phyloP scores from a whole-genome alignment of 2,113 vertebrate species.

The Ifrita kowaldi region DNA sequence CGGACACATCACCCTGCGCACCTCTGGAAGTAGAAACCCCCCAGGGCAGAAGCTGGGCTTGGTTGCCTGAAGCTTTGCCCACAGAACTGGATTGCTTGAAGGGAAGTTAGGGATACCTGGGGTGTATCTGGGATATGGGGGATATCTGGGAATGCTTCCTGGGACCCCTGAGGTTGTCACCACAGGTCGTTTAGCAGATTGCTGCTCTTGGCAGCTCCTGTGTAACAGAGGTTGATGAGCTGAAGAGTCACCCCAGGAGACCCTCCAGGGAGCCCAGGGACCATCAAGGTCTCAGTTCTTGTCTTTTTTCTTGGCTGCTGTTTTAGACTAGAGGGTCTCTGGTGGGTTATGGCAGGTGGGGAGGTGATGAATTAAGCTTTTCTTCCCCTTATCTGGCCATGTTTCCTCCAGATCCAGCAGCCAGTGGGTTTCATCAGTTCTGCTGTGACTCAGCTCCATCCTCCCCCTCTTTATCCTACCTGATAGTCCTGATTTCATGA shows the following conservation, averaged over 20 bases:
- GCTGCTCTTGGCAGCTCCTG: background rate
- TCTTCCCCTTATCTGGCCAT: background rate
- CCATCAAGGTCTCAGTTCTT: background rate
- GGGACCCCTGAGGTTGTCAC: background rate
- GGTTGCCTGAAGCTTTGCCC: background rate
- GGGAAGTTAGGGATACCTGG: background rate
- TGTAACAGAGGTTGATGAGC: background rate
- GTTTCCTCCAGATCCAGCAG: background rate
- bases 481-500: background rate
- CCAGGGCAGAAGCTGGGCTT: background rate
- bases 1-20: background rate
- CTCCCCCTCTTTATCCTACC: background rate
- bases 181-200: background rate
- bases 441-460: background rate
- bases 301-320: background rate
- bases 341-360: background rate
- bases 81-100: accelerated
- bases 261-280: accelerated
- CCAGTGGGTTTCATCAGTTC: background rate
- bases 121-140: background rate
- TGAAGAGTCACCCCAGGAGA: background rate
- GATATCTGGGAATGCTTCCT: background rate
- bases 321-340: background rate
- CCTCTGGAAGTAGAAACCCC: background rate
- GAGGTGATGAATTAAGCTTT: background rate